Base-by-base conservation (phyloP, 2,888 invertebrate genomes). In the Pegoplata infirma region DNA sequence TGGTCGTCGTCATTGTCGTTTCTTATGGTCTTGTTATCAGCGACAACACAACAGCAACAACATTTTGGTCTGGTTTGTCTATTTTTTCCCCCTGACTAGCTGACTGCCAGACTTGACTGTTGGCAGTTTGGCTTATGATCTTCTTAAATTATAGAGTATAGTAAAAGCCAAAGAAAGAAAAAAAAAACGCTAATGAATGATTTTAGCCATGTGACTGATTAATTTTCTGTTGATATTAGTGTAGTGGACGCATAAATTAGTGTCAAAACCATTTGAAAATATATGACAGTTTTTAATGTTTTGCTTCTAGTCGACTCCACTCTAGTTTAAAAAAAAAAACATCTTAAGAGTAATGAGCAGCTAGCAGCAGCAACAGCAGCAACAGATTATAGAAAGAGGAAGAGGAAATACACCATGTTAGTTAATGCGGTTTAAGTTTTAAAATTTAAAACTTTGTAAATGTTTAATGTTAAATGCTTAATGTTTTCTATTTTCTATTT, bases 1-100 rank as follows among this genome's bases (percentile, higher is more conserved):
- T 80, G 84, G 83, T 81, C 82, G 83, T 81, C 82, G 83, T 82
- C 85, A 80, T 80, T 82, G 66, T 81, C 82, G 79, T 83, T 82
- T 82, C 82, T 81, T 84, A 82, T 81, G 81, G 82, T 78, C 81
- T 82, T 81, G 84, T 82, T 82, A 80, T 58, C 61, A 80, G 28
- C 68, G 69, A 56, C 61, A 76, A 53, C 69, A 36, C 21, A 49
- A 46, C 16, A 46, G 16, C 14, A 63, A 55, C 47, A 78, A 49
- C 46, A 67, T 56, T 55, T 25, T 16, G n/a, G 61, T 55, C 67
- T 71, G 40, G 67, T 46, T 64, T 64, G 23, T 17, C 25, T 51
- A 19, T 64, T 56, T 61, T 46, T 75, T 32, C n/a, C 55, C 55
- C 53, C 67, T 56, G 63, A 51, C 56, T 56, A 44, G 12, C 44